phyloP scores from a whole-genome alignment of 2,113 vertebrate genomes.

The Aptenodytes forsteri region DNA sequence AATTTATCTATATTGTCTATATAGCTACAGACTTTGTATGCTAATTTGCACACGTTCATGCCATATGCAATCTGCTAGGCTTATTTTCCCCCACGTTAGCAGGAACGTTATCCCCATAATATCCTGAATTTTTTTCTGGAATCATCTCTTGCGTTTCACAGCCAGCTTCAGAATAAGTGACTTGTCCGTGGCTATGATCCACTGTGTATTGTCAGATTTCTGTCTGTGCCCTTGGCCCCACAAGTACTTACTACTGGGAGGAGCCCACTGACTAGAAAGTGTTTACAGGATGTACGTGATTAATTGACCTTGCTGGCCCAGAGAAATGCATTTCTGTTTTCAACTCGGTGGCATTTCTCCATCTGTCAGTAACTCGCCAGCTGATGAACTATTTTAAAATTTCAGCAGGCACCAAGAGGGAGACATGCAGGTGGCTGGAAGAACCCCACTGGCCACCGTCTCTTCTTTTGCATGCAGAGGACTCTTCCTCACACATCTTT shows the following conservation, averaged over 20 bases:
- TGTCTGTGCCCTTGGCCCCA: slow-evolving; percentile 7
- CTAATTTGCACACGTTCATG: background rate
- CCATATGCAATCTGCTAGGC: background rate
- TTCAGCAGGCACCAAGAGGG: background rate
- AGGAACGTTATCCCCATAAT: background rate
- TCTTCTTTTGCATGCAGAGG: background rate
- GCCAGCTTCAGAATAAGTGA: background rate
- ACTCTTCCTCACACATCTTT: background rate
- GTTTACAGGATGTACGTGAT: slow-evolving; percentile 54
- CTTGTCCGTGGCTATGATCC: background rate
- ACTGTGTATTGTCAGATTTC: background rate
- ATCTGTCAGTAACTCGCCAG: background rate
- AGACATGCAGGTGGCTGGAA: background rate
- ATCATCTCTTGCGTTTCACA: background rate
- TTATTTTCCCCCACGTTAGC: background rate
- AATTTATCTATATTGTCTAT: background rate
- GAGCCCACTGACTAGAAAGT: slow-evolving; percentile 26
- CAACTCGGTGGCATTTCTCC: background rate
- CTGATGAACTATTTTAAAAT: background rate
- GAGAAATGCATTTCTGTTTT: background rate
- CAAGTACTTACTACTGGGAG: slow-evolving; percentile 10
- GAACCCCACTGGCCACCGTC: background rate
- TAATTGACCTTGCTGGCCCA: background rate
- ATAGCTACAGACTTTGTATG: background rate
- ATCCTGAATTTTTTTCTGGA: background rate